These are phyloP conservation scores for Malurus melanocephalus DNA, from an alignment of 2,113 vertebrate genomes.

Conservation along the genomic window DNA sequence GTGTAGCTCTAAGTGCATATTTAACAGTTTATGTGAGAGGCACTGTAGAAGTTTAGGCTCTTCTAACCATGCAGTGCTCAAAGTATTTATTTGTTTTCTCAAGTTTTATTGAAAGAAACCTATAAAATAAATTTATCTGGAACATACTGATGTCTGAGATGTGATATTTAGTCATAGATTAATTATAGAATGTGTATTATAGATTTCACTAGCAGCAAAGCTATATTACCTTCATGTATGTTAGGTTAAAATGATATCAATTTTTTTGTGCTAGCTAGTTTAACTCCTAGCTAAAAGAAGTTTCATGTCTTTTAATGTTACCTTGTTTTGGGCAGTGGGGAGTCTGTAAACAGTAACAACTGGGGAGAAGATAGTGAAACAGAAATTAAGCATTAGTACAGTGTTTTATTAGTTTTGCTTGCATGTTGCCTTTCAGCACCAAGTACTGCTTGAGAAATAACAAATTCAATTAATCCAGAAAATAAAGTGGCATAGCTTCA, in stretches of 20 bases:
- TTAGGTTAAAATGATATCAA: not conserved
- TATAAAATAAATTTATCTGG: not conserved
- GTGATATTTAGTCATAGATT: not conserved
- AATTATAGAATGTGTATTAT: not conserved
- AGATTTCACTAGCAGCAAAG: not conserved
- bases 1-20: not conserved
- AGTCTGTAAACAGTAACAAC: not conserved
- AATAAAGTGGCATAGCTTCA: not conserved
- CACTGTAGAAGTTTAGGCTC: not conserved
- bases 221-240: not conserved
- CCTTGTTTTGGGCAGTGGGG: not conserved
- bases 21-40: not conserved
- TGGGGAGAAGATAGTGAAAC: not conserved
- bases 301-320: not conserved
- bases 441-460: not conserved
- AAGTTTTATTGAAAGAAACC: not conserved
- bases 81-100: not conserved
- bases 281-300: not conserved
- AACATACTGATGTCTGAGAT: not conserved
- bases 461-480: not conserved
- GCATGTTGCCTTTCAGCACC: not conserved
- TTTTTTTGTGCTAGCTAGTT: not conserved
- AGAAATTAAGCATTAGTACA: not conserved
- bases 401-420: not conserved
- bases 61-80: not conserved